A percentile compares a stretch with the other conserved stretches of the same genome.
These are phyloP conservation scores for Halcyon smyrnensis DNA, from an alignment of 2,797 vertebrate species.

Conservation along the genomic window DNA sequence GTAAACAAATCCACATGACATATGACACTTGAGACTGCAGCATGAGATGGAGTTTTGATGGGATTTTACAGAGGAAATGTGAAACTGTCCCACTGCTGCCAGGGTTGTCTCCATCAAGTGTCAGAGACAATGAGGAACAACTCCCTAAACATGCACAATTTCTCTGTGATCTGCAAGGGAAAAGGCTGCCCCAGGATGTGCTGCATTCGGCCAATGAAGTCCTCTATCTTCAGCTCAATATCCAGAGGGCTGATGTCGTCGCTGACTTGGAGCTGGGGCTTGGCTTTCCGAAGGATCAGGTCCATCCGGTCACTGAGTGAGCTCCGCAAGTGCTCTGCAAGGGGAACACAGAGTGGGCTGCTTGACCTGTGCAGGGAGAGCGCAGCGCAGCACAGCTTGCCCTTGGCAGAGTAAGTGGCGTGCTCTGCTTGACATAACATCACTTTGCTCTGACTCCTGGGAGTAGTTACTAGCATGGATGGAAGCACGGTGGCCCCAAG, in stretches of 20 bases:
- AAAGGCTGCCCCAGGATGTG: slow-evolving; percentile 79
- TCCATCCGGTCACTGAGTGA: slow-evolving; percentile 80
- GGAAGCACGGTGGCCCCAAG: rapidly evolving
- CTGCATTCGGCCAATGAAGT: slow-evolving; percentile 79
- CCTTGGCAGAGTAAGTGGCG: neutral
- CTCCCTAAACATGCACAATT: slow-evolving; percentile 79
- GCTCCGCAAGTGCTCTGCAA: slow-evolving; percentile 84
- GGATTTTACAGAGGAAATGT: neutral
- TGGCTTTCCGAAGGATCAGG: slow-evolving; percentile 70
- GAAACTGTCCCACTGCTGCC: neutral
- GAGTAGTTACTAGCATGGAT: neutral
- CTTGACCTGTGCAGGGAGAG: neutral
- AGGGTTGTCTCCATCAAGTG: neutral
- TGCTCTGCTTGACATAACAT: neutral
- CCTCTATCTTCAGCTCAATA: slow-evolving; percentile 77
- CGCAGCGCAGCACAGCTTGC: too few relatives aligned
- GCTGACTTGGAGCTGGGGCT: slow-evolving; percentile 74
- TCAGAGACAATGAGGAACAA: slow-evolving; percentile 60
- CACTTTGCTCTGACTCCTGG: neutral
- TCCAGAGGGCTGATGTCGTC: slow-evolving; percentile 80
- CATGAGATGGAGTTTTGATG: neutral
- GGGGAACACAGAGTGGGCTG: neutral
- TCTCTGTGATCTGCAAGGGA: slow-evolving; percentile 82
- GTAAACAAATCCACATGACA: neutral
- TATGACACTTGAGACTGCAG: neutral